Evolutionary conservation across 2,113 vertebrate genomes (phyloP).

Genomic region (Sander lucioperca): DNA sequence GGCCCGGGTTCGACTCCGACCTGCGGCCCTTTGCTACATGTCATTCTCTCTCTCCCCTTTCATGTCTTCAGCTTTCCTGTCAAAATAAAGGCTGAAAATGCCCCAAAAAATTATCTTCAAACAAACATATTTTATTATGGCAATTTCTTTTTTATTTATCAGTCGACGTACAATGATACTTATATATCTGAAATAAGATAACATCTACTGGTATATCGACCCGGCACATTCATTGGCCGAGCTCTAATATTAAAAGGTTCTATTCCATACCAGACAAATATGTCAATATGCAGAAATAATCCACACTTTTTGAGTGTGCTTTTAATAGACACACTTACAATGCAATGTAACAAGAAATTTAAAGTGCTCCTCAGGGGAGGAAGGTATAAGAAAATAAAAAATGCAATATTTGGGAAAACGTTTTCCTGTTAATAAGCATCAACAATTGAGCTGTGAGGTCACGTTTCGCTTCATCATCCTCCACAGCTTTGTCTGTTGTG

Average conservation of each 20-base stretch:
- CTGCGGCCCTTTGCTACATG: too few species aligned
- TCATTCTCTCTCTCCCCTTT: too few species aligned
- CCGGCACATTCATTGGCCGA: neutral
- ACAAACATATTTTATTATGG: neutral
- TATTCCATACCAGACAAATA: neutral
- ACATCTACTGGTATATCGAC: neutral
- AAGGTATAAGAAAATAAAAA: neutral
- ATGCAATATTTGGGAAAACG: neutral
- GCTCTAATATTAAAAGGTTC: neutral
- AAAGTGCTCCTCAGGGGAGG: neutral
- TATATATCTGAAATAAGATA: neutral
- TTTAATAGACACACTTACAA: neutral
- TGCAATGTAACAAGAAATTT: neutral
- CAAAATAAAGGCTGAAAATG: too few species aligned
- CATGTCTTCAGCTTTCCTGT: too few species aligned
- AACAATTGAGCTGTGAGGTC: slow-evolving; percentile 3
- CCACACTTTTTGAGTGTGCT: neutral
- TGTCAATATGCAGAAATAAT: neutral
- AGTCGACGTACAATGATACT: neutral
- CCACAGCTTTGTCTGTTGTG: slow-evolving; percentile 17
- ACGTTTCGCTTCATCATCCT: slow-evolving; percentile 11
- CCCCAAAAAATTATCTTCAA: too few species aligned
- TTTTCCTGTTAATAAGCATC: neutral
- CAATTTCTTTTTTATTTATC: neutral
- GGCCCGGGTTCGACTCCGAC: too few species aligned